Conservation (phyloP, 2,797 vertebrate species). For the Oryzias dopingdopingensis region DNA sequence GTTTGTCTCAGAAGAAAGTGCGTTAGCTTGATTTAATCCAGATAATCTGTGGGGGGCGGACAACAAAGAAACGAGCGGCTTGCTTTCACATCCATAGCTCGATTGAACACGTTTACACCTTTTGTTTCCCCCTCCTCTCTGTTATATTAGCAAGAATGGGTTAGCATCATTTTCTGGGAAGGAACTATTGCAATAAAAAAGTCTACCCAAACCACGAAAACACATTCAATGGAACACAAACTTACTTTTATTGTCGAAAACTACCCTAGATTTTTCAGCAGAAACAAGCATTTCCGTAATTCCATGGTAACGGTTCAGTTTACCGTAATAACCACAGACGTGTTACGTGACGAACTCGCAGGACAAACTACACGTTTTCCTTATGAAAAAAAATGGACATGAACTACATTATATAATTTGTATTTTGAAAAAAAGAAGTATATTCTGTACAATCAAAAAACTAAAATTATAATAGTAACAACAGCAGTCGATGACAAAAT, state of each 20-base stretch:
- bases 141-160: neutral
- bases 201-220: neutral
- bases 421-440: too few species aligned
- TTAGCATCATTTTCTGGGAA: constrained; percentile 22
- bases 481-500: neutral
- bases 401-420: neutral
- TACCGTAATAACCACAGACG: constrained; percentile 48
- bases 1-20: too few species aligned
- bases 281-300: constrained; percentile 61
- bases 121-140: neutral
- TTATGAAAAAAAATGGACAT: too few species aligned
- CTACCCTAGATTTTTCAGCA: constrained; percentile 20
- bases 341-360: fast-evolving
- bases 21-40: constrained; percentile 1
- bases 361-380: neutral
- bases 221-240: neutral
- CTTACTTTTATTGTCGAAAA: neutral
- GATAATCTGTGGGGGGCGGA: constrained; percentile 23
- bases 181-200: neutral
- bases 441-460: too few species aligned
- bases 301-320: constrained; percentile 65
- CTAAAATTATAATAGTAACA: neutral
- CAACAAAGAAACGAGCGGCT: neutral
- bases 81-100: too few species aligned
- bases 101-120: constrained; percentile 11